A percentile compares a stretch with the other conserved stretches of the same genome.
Evolutionary conservation across 1,140 invertebrate species (phyloP).

Genomic region (Ptiloglossa arizonensis): DNA sequence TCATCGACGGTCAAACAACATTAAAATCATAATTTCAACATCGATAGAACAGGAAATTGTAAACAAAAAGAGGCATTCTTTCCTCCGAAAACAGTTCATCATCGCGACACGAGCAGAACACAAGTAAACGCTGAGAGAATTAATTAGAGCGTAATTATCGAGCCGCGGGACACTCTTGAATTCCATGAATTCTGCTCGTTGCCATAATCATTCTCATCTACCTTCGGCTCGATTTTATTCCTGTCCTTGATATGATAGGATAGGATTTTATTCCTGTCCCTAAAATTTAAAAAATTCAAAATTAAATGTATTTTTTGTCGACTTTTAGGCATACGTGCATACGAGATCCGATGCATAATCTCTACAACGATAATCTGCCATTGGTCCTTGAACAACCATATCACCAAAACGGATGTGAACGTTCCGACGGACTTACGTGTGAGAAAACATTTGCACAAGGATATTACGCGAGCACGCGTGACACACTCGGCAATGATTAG

Average conservation of each 20-base stretch:
- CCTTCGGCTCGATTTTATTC: neutral
- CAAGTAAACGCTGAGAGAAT: neutral
- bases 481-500: neutral
- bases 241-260: too few species aligned
- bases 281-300: too few species aligned
- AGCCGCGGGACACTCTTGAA: neutral
- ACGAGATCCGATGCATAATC: too few species aligned
- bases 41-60: neutral
- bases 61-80: neutral
- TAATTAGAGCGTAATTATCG: neutral
- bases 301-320: too few species aligned
- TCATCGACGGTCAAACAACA: neutral
- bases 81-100: neutral
- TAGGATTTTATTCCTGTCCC: too few species aligned
- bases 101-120: neutral
- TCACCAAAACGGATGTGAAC: conserved; percentile 53
- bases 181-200: neutral
- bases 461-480: conserved; percentile 34
- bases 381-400: conserved; percentile 17
- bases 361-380: too few species aligned
- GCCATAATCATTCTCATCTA: neutral
- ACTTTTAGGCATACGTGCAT: too few species aligned
- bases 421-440: conserved; percentile 26
- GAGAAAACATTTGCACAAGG: conserved; percentile 36
- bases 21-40: neutral